Evolutionary conservation across 2,888 invertebrate genomes (phyloP).

Genomic region (Drosophila quinaria): DNA sequence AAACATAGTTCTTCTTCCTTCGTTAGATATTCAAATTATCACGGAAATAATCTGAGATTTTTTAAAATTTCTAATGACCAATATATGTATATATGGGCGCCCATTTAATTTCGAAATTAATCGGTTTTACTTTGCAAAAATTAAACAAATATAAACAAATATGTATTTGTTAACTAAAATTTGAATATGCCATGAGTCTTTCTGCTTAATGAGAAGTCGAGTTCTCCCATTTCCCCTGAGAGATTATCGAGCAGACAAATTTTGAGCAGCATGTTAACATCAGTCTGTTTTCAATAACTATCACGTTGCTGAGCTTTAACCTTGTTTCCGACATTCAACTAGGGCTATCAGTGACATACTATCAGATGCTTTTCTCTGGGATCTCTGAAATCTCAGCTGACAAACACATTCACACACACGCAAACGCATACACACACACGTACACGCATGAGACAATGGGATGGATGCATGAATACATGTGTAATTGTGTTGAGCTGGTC

Average conservation of each 20-base stretch:
- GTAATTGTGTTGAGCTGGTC: slow-evolving; percentile 64
- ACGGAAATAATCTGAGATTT: too few species aligned
- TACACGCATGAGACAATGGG: slow-evolving; percentile 44
- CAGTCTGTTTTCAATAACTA: slow-evolving; percentile 20
- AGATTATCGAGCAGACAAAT: slow-evolving; percentile 15
- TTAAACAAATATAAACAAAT: too few species aligned
- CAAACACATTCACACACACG: too few species aligned
- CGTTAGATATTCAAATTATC: too few species aligned
- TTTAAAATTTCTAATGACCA: background rate
- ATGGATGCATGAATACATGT: slow-evolving; percentile 63
- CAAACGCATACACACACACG: slow-evolving; percentile 7
- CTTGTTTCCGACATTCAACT: slow-evolving; percentile 52
- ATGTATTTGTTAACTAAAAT: background rate
- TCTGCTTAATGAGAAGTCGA: background rate
- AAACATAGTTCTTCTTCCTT: too few species aligned
- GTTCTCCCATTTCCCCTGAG: too few species aligned
- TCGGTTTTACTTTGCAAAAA: background rate
- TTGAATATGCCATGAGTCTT: background rate
- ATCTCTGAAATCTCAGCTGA: slow-evolving; percentile 46
- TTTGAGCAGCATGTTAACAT: slow-evolving; percentile 28
- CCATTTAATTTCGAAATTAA: too few species aligned
- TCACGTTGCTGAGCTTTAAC: slow-evolving; percentile 74
- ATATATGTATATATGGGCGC: too few species aligned
- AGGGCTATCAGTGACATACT: slow-evolving; percentile 36
- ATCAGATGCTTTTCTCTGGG: slow-evolving; percentile 23